Conservation (phyloP, 2,113 vertebrate species). For the Neopipo cinnamomea region DNA sequence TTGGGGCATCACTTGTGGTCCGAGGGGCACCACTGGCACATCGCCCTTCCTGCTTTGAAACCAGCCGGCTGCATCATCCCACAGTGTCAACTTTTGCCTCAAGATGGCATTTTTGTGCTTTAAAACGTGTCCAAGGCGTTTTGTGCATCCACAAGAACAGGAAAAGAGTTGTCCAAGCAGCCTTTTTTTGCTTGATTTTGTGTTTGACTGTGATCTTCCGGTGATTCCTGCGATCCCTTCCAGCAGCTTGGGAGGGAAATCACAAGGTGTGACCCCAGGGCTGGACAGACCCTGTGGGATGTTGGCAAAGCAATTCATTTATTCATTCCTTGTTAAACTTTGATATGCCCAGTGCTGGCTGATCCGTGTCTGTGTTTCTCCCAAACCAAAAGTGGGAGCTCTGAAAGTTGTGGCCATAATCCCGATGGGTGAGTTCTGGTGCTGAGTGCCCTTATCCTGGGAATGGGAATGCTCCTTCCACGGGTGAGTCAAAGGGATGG, state of each 20-base stretch:
- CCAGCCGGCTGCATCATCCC: neutral
- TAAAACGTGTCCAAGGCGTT: neutral
- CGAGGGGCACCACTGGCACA: rapidly evolving
- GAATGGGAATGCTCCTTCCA: neutral
- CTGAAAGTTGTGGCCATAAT: neutral
- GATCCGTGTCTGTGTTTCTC: rapidly evolving
- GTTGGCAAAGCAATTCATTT: neutral
- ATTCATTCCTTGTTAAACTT: neutral
- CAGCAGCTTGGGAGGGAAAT: neutral
- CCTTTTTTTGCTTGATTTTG: neutral
- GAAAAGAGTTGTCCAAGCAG: neutral
- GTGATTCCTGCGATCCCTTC: neutral
- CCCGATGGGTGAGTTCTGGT: neutral
- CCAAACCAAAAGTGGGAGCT: neutral
- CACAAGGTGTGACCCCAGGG: neutral
- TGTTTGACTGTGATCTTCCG: neutral
- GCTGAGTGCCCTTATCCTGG: neutral
- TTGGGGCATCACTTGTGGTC: rapidly evolving
- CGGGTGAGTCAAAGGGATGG: neutral
- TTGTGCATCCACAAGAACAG: rapidly evolving
- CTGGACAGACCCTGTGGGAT: rapidly evolving
- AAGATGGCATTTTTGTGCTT: slow-evolving; percentile 47
- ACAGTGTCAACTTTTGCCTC: neutral
- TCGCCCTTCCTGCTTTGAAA: neutral
- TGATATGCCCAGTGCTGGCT: neutral